phyloP scores from a whole-genome alignment of 2,797 vertebrate species.

The Zalophus californianus region DNA sequence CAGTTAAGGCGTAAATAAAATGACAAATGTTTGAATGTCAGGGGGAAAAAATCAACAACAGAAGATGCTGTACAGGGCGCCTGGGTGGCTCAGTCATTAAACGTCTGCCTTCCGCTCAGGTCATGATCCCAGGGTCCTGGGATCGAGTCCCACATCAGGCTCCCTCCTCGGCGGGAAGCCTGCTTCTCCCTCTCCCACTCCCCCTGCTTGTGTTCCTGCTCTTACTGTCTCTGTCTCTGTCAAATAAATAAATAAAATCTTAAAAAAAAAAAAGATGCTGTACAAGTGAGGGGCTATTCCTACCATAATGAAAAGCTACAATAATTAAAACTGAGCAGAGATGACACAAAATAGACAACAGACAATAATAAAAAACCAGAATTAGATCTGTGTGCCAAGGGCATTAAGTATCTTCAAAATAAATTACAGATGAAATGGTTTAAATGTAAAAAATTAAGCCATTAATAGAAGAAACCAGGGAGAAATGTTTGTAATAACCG shows the following conservation, averaged over 20 bases:
- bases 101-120: too few species aligned
- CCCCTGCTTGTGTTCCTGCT: too few species aligned
- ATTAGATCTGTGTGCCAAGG: not conserved
- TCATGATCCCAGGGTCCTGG: too few species aligned
- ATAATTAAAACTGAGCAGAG: not conserved
- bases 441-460: not conserved
- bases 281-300: not conserved
- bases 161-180: too few species aligned
- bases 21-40: not conserved
- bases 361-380: not conserved
- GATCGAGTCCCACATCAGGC: too few species aligned
- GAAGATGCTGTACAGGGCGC: not conserved
- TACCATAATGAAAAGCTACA: not conserved
- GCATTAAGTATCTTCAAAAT: slow-evolving; percentile 4
- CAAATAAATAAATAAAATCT: too few species aligned
- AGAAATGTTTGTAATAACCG: not conserved
- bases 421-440: not conserved
- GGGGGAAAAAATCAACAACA: not conserved
- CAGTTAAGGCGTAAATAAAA: not conserved
- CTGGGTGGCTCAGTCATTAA: too few species aligned
- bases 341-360: not conserved
- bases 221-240: too few species aligned
- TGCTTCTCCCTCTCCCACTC: too few species aligned
- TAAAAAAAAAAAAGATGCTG: not conserved
- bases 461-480: not conserved